Base-by-base conservation (phyloP, 2,113 vertebrate species). In the Alethe castanea region DNA sequence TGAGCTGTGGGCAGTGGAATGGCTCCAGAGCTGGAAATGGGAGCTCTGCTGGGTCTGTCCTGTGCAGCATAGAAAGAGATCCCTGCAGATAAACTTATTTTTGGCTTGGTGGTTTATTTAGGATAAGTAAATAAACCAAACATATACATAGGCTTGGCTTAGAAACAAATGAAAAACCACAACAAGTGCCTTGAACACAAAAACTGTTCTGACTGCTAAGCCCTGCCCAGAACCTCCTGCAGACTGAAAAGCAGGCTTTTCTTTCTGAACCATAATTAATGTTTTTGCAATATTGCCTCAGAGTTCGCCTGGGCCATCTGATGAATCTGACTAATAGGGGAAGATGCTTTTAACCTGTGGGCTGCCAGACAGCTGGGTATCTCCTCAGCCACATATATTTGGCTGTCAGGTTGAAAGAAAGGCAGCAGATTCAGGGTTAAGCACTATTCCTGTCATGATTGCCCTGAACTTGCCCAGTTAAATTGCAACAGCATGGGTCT, bases 401-500 rank as follows among this genome's bases (percentile, higher is more conserved):
- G 73, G 79, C 83, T 94, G 96, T 83, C 93, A 86, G 60, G 53
- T 72, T 81, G 81, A 91, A 94, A 92, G 86, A 91, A 89, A 64
- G 88, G 95, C 96, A 92, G 97, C 96, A 96, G 86, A 93, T 76
- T 84, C 89, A 96, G 97, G 95, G 97, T 98, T 98, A 98, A 98
- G 91, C 92, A 90, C 84, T 94, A 86, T 91, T 94, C 95, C 96
- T 98, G 96, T 96, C 96, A 95, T 94, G 96, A 97, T 96, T 97
- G 98, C 97, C 97, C 97, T 97, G 97, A 97, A 98, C 96, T 97
- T 97, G 97, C 96, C 97, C 97, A 97, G 97, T 97, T 97, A 98
- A 98, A 98, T 97, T 97, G 97, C 97, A 98, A 93, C 97, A 98
- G 97, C 97, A 96, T 96, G 97, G 97, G 97, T 96, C 96, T 97